These are phyloP conservation scores for Dichetophora obliterata DNA, from an alignment of 2,888 invertebrate species.

Conservation along the genomic window DNA sequence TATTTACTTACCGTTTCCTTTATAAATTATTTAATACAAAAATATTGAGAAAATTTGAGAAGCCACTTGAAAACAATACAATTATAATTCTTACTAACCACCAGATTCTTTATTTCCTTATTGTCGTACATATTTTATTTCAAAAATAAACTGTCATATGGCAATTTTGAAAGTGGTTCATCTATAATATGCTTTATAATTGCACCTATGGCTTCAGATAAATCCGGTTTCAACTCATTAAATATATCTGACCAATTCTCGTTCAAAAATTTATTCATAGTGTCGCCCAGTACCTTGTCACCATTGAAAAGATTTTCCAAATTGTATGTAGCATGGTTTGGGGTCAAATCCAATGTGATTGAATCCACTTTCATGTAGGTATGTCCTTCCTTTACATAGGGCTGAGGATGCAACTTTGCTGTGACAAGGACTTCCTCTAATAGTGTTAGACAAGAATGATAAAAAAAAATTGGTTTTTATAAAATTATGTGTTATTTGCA, in stretches of 20 bases:
- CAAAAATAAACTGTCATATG: slow-evolving; percentile 53
- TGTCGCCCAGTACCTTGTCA: slow-evolving; percentile 68
- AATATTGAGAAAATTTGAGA: too few relatives aligned
- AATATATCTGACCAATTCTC: slow-evolving; percentile 71
- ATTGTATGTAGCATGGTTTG: slow-evolving; percentile 51
- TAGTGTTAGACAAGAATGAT: neutral
- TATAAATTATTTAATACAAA: too few relatives aligned
- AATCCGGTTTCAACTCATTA: slow-evolving; percentile 64
- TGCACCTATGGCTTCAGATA: slow-evolving; percentile 62
- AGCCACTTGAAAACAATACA: neutral
- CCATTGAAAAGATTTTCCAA: slow-evolving; percentile 69
- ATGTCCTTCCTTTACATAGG: slow-evolving; percentile 51
- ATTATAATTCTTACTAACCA: neutral
- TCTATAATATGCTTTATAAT: slow-evolving; percentile 64
- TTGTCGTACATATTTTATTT: neutral
- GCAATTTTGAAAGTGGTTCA: slow-evolving; percentile 63
- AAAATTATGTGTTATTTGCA: neutral
- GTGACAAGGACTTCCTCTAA: slow-evolving; percentile 44
- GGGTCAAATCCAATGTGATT: slow-evolving; percentile 51
- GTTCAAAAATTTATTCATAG: slow-evolving; percentile 67
- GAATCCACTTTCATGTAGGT: slow-evolving; percentile 49
- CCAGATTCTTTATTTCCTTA: too few relatives aligned
- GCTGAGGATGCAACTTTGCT: slow-evolving; percentile 43
- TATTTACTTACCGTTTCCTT: too few relatives aligned
- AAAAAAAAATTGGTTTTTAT: neutral